Percentiles rank a stretch among this genome's conserved stretches.
These are phyloP conservation scores for Chinchilla lanigera DNA, from an alignment of 2,113 vertebrate species.

Conservation along the genomic window DNA sequence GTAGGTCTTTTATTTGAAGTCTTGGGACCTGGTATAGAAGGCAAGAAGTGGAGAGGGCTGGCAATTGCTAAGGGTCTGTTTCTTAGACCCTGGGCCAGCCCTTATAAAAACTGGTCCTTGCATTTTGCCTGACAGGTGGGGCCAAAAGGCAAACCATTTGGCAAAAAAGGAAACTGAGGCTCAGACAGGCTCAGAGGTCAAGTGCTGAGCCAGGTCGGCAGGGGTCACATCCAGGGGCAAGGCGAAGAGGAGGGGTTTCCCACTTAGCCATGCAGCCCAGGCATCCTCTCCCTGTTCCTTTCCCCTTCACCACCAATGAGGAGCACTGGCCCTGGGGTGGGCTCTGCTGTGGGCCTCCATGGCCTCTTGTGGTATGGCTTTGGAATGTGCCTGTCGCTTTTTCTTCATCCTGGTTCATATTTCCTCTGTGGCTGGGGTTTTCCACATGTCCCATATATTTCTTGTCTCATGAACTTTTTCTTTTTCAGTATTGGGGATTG, in stretches of 20 bases:
- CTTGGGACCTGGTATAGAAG: background rate
- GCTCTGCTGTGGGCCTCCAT: rapidly evolving
- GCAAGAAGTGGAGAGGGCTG: background rate
- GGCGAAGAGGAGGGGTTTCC: rapidly evolving
- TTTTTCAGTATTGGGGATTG: background rate
- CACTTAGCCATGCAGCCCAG: background rate
- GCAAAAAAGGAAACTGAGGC: background rate
- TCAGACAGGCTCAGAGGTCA: background rate
- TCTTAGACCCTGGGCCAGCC: background rate
- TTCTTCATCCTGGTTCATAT: background rate
- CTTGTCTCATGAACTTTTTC: background rate
- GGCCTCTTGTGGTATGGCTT: background rate
- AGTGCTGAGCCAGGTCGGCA: background rate
- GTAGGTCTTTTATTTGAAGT: background rate
- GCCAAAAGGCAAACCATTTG: background rate
- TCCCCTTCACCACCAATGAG: rapidly evolving
- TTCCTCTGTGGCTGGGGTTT: background rate
- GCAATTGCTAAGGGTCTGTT: background rate
- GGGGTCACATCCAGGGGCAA: background rate
- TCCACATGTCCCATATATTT: background rate
- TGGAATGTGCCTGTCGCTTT: background rate
- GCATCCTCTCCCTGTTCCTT: background rate
- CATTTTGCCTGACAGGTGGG: background rate
- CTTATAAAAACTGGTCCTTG: background rate
- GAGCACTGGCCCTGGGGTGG: background rate